Base-by-base conservation (phyloP, 2,888 invertebrate genomes). In the Gandaritis pyraliata region DNA sequence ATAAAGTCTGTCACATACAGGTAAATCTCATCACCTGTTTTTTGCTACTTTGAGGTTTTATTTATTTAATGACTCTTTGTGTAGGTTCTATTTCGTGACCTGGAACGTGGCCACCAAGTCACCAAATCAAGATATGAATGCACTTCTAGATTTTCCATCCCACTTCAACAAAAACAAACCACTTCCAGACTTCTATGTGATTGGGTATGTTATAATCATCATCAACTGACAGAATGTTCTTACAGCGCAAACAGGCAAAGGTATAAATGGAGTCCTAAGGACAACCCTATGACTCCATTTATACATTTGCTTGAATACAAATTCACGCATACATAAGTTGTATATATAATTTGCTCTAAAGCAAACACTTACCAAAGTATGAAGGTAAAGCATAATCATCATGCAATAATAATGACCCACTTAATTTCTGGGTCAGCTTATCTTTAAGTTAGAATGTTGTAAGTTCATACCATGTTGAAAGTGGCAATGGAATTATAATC, bases 61-160 rank as follows among this genome's bases (percentile, higher is more conserved):
- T 15, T 41, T 7, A 41, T 41, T 41, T 8, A 15, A 41, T 41
- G 0, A 10, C 6, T 10, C 1, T 43, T 43, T 43, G n/a, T 43
- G 10, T 11, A 96, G 96, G 80, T 90, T 97, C 69, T 97, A 96
- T 85, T 94, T 97, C 74, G 94, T 96, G 47, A 98, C 98, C 45
- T 98, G 97, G 95, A 98, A 98, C 93, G 98, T 98, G 55, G 97
- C 97, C 39, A 96, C 96, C 0, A 95, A 94, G 76, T 93, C 93
- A 68, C 96, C 96, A 30, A 94, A 94, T 36, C 95, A 96, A 76
- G 95, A 96, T 82, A 89, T 98, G 30, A 93, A 94, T 71, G 94
- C 94, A 45, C 87, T 97, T 49, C 82, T 97, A 54, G 94, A 95
- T 51, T 89, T 97, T 55, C 94, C 94, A 61, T 90, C 93, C 11